A percentile compares a stretch with the other conserved stretches of the same genome.
Evolutionary conservation across 2,797 vertebrate genomes (phyloP).

Genomic region (Fistularia tabacaria): DNA sequence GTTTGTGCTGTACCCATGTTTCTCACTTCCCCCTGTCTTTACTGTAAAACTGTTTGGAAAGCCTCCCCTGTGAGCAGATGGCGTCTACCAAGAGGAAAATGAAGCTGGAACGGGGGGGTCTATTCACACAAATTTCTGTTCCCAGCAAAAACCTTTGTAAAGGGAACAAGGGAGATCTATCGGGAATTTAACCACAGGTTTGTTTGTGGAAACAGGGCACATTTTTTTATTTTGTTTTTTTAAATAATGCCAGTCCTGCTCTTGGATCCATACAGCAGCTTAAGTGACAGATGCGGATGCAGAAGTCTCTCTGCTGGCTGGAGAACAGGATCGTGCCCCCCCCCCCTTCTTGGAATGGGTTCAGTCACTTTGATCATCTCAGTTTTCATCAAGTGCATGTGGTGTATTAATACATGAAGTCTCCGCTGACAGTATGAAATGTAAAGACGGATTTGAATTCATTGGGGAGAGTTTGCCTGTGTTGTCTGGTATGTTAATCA

Average conservation of each 20-base stretch:
- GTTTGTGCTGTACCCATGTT: constrained; percentile 51
- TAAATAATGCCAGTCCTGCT: no score
- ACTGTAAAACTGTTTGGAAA: constrained; percentile 69
- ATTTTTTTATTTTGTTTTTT: constrained; percentile 36
- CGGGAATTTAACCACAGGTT: constrained; percentile 56
- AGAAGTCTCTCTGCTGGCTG: constrained; percentile 31
- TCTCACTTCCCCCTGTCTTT: constrained; percentile 42
- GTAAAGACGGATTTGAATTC: constrained; percentile 31
- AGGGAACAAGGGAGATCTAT: constrained; percentile 47
- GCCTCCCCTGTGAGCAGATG: constrained; percentile 75
- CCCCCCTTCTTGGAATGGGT: constrained; percentile 27
- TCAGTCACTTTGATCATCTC: constrained; percentile 52
- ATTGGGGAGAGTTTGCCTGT: constrained; percentile 6
- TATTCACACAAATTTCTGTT: constrained; percentile 30
- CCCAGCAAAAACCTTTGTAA: constrained; percentile 47
- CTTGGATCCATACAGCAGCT: constrained; percentile 31
- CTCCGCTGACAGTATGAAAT: constrained; percentile 16
- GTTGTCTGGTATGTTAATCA: constrained; percentile 43
- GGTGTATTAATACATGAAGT: constrained; percentile 37
- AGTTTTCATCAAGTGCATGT: constrained; percentile 36
- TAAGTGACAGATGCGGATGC: constrained; percentile 31
- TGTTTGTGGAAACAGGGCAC: constrained; percentile 57
- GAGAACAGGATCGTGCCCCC: constrained; percentile 27
- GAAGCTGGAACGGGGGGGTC: constrained; percentile 62
- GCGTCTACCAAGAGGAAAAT: constrained; percentile 65